Percentiles rank a stretch among this genome's conserved stretches.
These are phyloP conservation scores for Macropodus opercularis DNA, from an alignment of 2,797 vertebrate species.

Conservation along the genomic window DNA sequence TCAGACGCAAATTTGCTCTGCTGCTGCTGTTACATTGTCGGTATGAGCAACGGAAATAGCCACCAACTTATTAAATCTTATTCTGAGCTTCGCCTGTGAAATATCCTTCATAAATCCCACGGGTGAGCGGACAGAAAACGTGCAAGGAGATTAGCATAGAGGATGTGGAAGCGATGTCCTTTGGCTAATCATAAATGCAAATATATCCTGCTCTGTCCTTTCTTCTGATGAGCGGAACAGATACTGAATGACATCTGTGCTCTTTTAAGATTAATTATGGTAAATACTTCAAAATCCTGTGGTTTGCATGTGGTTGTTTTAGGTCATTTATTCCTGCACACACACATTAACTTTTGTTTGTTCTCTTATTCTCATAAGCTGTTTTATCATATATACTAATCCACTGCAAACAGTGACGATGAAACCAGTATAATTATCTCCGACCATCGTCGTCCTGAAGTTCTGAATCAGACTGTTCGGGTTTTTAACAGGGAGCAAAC, in stretches of 20 bases:
- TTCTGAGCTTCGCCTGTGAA: conserved; percentile 35
- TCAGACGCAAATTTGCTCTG: conserved; percentile 22
- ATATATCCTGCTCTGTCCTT: conserved; percentile 75
- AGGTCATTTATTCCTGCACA: conserved; percentile 7
- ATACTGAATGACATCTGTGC: conserved; percentile 62
- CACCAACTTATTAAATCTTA: conserved; percentile 35
- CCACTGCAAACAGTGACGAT: conserved; percentile 12
- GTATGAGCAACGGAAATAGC: conserved; percentile 23
- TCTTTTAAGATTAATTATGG: conserved; percentile 65
- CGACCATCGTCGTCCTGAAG: background rate
- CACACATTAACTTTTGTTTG: conserved; percentile 6
- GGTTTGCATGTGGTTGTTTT: conserved; percentile 5
- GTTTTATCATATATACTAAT: background rate
- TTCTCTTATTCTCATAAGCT: conserved; percentile 13
- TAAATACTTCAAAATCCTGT: conserved; percentile 36
- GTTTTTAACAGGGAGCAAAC: conserved; percentile 24
- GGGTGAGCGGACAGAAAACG: conserved; percentile 49
- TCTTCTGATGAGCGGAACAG: conserved; percentile 51
- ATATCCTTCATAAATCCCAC: conserved; percentile 44
- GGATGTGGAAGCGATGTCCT: conserved; percentile 68
- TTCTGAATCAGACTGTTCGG: background rate
- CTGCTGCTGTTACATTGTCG: conserved; percentile 26
- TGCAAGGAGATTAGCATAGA: conserved; percentile 72
- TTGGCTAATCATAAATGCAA: conserved; percentile 79
- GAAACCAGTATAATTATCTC: conserved; percentile 11